Base-by-base conservation (phyloP, 1,140 invertebrate genomes). In the Phthorimaea operculella region DNA sequence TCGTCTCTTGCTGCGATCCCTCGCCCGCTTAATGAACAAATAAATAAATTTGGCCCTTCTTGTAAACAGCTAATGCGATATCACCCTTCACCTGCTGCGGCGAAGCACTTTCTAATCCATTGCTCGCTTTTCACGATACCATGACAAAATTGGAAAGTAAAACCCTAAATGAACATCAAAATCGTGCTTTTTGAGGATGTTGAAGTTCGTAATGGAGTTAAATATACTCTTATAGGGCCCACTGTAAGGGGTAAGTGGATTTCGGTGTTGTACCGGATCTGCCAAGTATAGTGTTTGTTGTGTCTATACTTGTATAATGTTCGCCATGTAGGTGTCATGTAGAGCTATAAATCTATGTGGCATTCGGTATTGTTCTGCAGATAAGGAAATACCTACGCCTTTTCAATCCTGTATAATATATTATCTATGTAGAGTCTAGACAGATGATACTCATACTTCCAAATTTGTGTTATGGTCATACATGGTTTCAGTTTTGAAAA, bases 11-110 rank as follows among this genome's bases (percentile, higher is more conserved):
- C 68, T 64, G 63, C 63, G 78, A 76, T 72, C 76, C 76, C 79
- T 74, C 74, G 79, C 79, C 72, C 74, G 79, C 73, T 75, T 84
- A 84, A 84, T 84, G 81, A 84, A 81, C 79, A 67, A 79, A 82
- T 84, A 79, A 83, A 83, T 83, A 84, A 84, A 81, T 82, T 76
- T 76, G 67, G 74, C 79, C 77, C 78, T 80, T 74, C 74, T 74
- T 82, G 80, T 84, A 80, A 82, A 81, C 79, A 81, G 65, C 69
- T 65, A 67, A 66, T 68, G 72, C 71, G 71, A 63, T 73, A 28
- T 28, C 21, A 28, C 21, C 21, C 21, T 4, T 28, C 21, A 28
- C 21, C 21, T 28, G 21, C 21, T 28, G 6, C 21, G 21, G 21
- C 21, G 21, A 6, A 2, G 21, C 2, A 28, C 21, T 28, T 28